These are phyloP conservation scores for Manis pentadactyla DNA, from an alignment of 2,797 vertebrate species.

Conservation along the genomic window DNA sequence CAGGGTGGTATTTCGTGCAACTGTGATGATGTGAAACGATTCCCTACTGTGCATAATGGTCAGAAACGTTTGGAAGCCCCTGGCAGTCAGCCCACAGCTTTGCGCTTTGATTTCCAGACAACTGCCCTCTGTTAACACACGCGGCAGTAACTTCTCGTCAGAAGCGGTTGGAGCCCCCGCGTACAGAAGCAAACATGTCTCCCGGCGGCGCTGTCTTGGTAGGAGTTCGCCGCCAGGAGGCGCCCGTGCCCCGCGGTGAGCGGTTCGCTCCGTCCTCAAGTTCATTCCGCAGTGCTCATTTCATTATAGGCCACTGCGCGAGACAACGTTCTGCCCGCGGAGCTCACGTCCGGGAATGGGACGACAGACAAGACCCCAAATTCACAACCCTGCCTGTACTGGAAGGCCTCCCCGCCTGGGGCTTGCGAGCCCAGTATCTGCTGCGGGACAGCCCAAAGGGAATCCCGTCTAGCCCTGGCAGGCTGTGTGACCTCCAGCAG, in stretches of 20 bases:
- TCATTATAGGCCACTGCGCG: neutral
- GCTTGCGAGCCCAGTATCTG: neutral
- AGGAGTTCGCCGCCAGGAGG: neutral
- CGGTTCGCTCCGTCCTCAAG: neutral
- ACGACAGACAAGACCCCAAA: neutral
- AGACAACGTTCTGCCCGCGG: rapidly evolving
- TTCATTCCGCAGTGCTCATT: neutral
- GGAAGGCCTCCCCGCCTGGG: neutral
- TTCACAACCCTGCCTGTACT: neutral
- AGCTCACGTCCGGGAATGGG: neutral
- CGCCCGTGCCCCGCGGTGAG: neutral
- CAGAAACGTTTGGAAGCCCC: neutral
- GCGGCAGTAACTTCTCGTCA: rapidly evolving
- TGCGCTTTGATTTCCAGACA: neutral
- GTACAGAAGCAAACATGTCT: neutral
- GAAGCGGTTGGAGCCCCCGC: rapidly evolving
- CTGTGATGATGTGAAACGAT: neutral
- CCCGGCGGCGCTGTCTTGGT: neutral
- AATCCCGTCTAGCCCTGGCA: neutral
- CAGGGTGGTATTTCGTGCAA: neutral
- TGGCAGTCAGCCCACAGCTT: neutral
- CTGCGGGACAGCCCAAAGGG: neutral
- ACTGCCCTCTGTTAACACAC: rapidly evolving
- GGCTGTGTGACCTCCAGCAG: neutral
- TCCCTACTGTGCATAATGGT: neutral